These are phyloP conservation scores for Scaptomyza graminum DNA, from an alignment of 1,140 invertebrate species.

Conservation along the genomic window DNA sequence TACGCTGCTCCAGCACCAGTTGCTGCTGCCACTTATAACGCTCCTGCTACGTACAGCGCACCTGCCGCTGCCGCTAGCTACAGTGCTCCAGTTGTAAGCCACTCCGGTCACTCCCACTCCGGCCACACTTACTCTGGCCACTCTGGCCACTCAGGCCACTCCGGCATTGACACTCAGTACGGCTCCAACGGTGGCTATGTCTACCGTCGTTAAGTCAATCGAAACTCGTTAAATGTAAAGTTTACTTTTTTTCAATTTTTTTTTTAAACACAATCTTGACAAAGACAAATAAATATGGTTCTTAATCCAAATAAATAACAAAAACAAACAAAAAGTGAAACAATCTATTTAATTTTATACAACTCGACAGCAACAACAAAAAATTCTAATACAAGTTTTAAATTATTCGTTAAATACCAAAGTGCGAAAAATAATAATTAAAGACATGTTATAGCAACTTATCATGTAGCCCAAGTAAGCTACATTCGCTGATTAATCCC, in stretches of 20 bases:
- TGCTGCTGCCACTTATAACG: neutral
- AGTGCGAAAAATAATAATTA: too few species aligned
- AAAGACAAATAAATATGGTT: neutral
- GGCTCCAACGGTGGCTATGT: constrained; percentile 74
- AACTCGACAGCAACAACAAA: neutral
- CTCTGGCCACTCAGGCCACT: neutral
- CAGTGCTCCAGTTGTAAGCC: constrained; percentile 28
- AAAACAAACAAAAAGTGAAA: constrained; percentile 1
- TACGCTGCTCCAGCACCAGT: constrained; percentile 35
- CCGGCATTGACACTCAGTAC: constrained; percentile 60
- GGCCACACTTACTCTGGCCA: neutral
- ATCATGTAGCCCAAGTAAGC: too few species aligned
- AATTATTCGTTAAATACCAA: too few species aligned
- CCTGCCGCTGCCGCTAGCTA: constrained; percentile 37
- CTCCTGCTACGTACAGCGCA: constrained; percentile 27
- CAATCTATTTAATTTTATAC: neutral
- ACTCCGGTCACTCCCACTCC: neutral
- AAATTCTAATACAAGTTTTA: neutral
- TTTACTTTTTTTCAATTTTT: constrained; percentile 44
- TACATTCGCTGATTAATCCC: too few species aligned
- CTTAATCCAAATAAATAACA: neutral
- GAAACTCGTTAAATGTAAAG: constrained; percentile 24
- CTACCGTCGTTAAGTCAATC: constrained; percentile 46
- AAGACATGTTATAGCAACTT: too few species aligned
- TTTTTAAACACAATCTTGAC: neutral